Base-by-base conservation (phyloP, 2,797 vertebrate genomes). In the Simalia tracyae region DNA sequence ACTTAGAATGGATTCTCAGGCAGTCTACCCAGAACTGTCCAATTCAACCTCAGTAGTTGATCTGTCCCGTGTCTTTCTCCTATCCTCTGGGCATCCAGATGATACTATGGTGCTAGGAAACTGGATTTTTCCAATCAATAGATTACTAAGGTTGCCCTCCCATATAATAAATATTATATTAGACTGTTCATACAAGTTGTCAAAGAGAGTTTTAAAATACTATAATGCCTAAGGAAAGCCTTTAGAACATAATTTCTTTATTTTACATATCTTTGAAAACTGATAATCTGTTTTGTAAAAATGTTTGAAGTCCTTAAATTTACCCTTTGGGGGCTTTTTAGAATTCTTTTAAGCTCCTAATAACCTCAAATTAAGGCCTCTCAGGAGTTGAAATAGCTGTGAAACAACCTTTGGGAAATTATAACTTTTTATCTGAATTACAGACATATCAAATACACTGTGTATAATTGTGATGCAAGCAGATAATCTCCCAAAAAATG, bases 391-490 rank as follows among this genome's bases (percentile, higher is more conserved):
- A 95, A 96, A 93, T n/a, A 94, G 92, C 96, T 95, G 93, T 90
- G 89, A 95, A 96, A 96, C 12, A 36, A 92, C 89, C 92, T 94
- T 95, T 92, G 95, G 94, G 95, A 94, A 95, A 95, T 95, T 96
- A 96, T 86, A 93, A 91, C 56, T 95, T 96, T 96, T 94, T 94
- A 95, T 96, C 94, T 92, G 63, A 89, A 95, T 94, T 94, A 94
- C 90, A 96, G 92, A 93, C 93, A 96, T 95, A 87, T 92, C 93
- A 96, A 96, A 96, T 96, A 95, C 94, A 95, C 90, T 93, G 93
- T 96, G 86, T 95, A 95, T 97, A 97, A 97, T 95, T n/a, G 90
- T 96, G 96, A 95, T 95, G 96, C 95, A 92, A 96, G 97, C 24
- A 95, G 95, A 95, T 93, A 95, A 94, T 96, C 95, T 96, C 92